Base-by-base conservation (phyloP, 2,888 invertebrate genomes). In the Ochropleura leucogaster region DNA sequence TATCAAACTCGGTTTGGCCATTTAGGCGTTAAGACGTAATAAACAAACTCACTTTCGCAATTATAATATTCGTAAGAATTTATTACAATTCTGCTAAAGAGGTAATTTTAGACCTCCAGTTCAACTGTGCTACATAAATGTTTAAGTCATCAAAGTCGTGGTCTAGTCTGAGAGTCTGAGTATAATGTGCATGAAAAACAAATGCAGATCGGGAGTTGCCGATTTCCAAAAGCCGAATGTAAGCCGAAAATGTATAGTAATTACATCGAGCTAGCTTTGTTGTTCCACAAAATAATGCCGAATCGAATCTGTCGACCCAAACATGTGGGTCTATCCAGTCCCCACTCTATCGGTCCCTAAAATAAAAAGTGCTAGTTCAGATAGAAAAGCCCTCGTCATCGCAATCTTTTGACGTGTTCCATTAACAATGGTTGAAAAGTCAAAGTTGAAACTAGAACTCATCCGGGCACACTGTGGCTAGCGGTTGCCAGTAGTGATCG, bases 371-470 rank as follows among this genome's bases (percentile, higher is more conserved):
- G 40, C 16, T 47, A 40, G 42, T 62, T 53, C 14, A 16, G 55
- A 9, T 46, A 20, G 8, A 57, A 44, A 79, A 63, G 18, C 16
- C 10, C 55, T 55, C 44, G 18, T 79, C 20, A 44, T 44, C 9
- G 1, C 49, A 30, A 55, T 47, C 47, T 47, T 18, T 18, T 30
- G 30, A 30, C 44, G 20, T 46, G 47, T 5, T 16, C 30, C 30
- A 49, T 55, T 18, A 30, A 3, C 12, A 4, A 40, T 6, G 44
- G 44, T 55, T 76, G 20, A 65, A 65, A 55, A 49, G 44, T 67
- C 82, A 76, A 74, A 74, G 40, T 55, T 40, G 60, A 55, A 66
- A 65, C 46, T 62, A 20, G 55, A 77, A n/a, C 62, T 46, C 77
- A 10, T 42, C 82, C n/a, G 16, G 30, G 30, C 20, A 20, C 12